phyloP scores from a whole-genome alignment of 1,140 invertebrate genomes.

The Drosophila santomea region DNA sequence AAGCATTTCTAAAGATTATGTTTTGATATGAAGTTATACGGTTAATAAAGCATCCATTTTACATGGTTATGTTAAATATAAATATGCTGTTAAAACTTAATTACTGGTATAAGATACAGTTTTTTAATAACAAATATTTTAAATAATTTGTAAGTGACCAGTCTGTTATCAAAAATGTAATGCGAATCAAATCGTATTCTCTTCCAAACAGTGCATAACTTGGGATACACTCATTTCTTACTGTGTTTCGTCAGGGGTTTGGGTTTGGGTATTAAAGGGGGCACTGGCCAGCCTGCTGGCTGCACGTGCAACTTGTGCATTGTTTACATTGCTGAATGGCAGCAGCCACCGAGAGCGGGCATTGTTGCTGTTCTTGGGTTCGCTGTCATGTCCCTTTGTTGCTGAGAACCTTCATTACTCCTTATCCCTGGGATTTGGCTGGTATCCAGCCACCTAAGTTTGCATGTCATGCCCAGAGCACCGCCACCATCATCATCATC shows the following conservation, averaged over 20 bases:
- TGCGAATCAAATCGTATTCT: too few relatives aligned
- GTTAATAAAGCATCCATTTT: too few relatives aligned
- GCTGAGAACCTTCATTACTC: constrained; percentile 28
- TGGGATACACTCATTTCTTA: constrained; percentile 1
- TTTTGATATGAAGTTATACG: too few relatives aligned
- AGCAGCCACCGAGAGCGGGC: constrained; percentile 21
- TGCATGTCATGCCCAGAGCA: constrained; percentile 51
- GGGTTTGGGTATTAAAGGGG: neutral
- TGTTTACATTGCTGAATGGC: constrained; percentile 71
- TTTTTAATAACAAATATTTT: too few relatives aligned
- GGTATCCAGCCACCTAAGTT: constrained; percentile 48
- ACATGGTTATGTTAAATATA: too few relatives aligned
- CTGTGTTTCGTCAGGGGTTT: constrained; percentile 12
- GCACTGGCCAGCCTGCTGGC: constrained; percentile 29
- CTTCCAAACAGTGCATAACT: too few relatives aligned
- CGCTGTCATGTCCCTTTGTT: constrained; percentile 22
- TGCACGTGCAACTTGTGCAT: constrained; percentile 79
- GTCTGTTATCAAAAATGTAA: too few relatives aligned
- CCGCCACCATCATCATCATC: neutral
- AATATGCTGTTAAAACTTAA: too few relatives aligned
- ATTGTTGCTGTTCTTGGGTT: constrained; percentile 36
- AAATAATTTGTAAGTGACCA: too few relatives aligned
- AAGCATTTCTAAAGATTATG: neutral
- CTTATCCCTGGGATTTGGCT: constrained; percentile 7
- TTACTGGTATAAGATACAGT: too few relatives aligned